phyloP scores from a whole-genome alignment of 2,888 invertebrate genomes.

The Ametastegia equiseti region DNA sequence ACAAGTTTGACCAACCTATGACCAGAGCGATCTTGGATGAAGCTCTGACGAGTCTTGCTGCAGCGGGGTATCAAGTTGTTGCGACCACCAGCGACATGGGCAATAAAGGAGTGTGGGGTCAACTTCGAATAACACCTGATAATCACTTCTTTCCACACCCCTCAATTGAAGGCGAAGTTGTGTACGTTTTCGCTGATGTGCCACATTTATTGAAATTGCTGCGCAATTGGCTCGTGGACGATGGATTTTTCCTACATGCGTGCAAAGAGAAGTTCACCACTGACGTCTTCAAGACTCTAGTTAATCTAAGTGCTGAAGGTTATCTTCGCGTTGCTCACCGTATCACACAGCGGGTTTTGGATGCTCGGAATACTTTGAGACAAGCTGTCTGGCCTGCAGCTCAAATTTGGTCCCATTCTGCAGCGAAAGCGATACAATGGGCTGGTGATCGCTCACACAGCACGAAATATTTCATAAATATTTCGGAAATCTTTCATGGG shows the following conservation, averaged over 20 bases:
- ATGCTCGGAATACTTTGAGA: background rate
- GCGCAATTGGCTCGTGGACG: constrained; percentile 51
- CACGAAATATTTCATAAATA: too few relatives aligned
- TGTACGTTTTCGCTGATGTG: constrained; percentile 51
- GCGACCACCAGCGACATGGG: constrained; percentile 59
- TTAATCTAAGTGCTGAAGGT: background rate
- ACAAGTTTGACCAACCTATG: constrained; percentile 60
- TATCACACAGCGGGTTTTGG: background rate
- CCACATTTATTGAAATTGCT: constrained; percentile 52
- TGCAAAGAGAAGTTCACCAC: background rate
- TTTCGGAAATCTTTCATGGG: too few relatives aligned
- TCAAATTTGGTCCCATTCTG: background rate
- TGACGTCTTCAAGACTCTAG: background rate
- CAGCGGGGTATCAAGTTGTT: constrained; percentile 56
- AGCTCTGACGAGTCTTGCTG: constrained; percentile 55
- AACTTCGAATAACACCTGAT: constrained; percentile 53
- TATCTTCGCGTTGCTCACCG: background rate
- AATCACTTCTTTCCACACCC: constrained; percentile 52
- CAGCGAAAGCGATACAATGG: background rate
- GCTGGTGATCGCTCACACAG: too few relatives aligned
- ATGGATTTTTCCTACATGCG: constrained; percentile 41
- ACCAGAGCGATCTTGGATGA: constrained; percentile 54
- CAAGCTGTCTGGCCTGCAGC: constrained; percentile 2
- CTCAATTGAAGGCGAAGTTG: background rate
- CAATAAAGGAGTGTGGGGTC: constrained; percentile 53